Evolutionary conservation across 2,888 invertebrate genomes (phyloP), one percentile per base, ranked within the genome.

Genomic region (Luffia ferchaultella): DNA sequence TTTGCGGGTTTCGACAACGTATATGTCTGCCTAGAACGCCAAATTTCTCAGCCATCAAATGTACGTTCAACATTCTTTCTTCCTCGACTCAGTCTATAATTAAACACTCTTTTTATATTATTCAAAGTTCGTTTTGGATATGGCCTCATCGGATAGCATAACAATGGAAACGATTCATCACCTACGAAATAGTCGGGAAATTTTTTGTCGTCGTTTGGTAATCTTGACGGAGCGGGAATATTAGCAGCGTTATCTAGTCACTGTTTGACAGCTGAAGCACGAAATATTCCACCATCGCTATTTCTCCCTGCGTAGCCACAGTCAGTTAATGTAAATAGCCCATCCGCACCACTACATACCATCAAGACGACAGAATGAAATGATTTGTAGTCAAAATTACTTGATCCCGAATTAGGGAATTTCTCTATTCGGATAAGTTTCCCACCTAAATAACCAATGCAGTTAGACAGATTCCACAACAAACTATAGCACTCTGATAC

Each of bases 341-440:
- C 48, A 20, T 48, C 48, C 42, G 48, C 48, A 48, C 43, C 48
- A 48, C 48, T 15, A 42, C 42, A 48, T 42, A 43, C 48, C 48
- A 48, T 48, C 42, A 48, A 48, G 45, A 18, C 45, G 18, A 46
- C 46, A 20, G 20, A 46, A 46, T 41, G 17, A 17, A 46, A 30
- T 47, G 47, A 42, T 45, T 41, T n/a, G 46, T 19, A 18, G 50
- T 49, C 49, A 52, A 52, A 47, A 43, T 47, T 51, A 48, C 41
- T 41, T 48, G 51, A 53, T 49, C 53, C 50, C 20, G 46, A 42
- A 44, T 44, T 51, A 18, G 51, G 50, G 15, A 50, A 50, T 50
- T 49, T 45, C 18, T 44, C 45, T 30, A 49, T 18, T 30, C 30
- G 17, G 40, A 49, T 45, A 18, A 45, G 45, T 40, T 49, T 49